These are phyloP conservation scores for Acipenser ruthenus DNA, from an alignment of 2,797 vertebrate genomes.

Conservation along the genomic window DNA sequence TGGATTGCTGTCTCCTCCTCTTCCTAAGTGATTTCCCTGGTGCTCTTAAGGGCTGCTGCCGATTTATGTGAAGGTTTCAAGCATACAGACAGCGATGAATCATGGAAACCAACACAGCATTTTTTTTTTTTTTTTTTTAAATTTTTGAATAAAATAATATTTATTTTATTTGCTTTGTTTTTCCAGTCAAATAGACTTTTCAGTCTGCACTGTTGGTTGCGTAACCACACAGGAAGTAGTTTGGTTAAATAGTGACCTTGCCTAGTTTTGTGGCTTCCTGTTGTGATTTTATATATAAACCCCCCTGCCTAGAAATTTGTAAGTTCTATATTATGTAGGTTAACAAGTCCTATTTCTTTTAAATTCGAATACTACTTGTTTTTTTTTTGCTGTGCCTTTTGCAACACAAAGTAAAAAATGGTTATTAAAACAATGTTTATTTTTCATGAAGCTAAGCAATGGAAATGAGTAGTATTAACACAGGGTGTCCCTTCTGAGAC, in stretches of 20 bases:
- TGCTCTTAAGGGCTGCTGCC: not conserved
- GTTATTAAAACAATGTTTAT: not conserved
- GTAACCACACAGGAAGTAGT: conserved; percentile 70
- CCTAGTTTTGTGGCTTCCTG: conserved; percentile 77
- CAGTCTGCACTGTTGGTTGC: conserved; percentile 34
- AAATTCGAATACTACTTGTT: not conserved
- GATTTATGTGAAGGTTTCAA: too few relatives aligned
- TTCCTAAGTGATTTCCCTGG: conserved; percentile 1
- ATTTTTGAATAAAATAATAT: too few relatives aligned
- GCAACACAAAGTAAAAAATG: too few relatives aligned
- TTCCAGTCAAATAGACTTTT: conserved; percentile 23
- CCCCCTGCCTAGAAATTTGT: conserved; percentile 4
- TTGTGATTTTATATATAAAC: conserved; percentile 46
- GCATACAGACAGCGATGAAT: too few relatives aligned
- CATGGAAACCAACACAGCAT: too few relatives aligned
- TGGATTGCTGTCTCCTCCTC: not conserved
- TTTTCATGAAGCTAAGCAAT: too few relatives aligned
- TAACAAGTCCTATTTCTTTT: not conserved
- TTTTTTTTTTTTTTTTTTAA: too few relatives aligned
- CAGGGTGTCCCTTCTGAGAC: too few relatives aligned
- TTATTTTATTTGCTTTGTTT: not conserved
- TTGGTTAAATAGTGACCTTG: conserved; percentile 68
- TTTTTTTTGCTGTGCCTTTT: not conserved
- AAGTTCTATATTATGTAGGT: not conserved
- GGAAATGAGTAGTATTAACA: too few relatives aligned